Evolutionary conservation across 2,797 vertebrate species (phyloP), one percentile per base, ranked within the genome.

Genomic region (Pangasius macronema): DNA sequence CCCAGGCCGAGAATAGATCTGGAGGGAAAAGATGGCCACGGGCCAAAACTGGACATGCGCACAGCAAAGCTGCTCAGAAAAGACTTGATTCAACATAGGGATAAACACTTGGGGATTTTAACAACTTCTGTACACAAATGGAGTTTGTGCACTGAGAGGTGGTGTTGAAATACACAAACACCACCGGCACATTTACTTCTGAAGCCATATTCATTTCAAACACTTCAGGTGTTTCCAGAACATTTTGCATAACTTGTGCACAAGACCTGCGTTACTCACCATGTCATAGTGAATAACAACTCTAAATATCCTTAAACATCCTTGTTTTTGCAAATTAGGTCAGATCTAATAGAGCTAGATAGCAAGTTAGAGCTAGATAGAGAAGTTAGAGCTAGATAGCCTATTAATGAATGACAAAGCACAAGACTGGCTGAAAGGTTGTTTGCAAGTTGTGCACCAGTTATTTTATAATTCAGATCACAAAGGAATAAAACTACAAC

Each of bases 1-100:
- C 91, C 91, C 90, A 13, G 42, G 24, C 6, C n/a, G 89, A 93
- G 92, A 94, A 95, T 93, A 93, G 92, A 93, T 91, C 90, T 1
- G 84, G 68, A 88, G 89, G 85, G 84, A 89, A 68, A 79, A 86
- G 20, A 88, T 87, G 76, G 1, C 86, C 33, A 83, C 33, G 83
- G 82, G 87, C 93, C 91, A 92, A 88, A 87, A 85, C 87, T 33
- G 51, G 85, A 91, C 92, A 90, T 92, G 91, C 93, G 88, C 89
- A 65, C 53, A 7, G 70, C 87, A 86, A 85, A 81, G 55, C 8
- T 65, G 89, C 83, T 89, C 65, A 16, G 92, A 89, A 89, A 90
- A 91, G 85, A 61, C 82, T 68, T 82, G 51, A 90, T 88, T 92
- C 82, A 87, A 79, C 86, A 84, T 82, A 68, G 87, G 90, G 81